Evolutionary conservation across 2,888 invertebrate species (phyloP), one percentile per base, ranked within the genome.

Genomic region (Drosophila mimica): DNA sequence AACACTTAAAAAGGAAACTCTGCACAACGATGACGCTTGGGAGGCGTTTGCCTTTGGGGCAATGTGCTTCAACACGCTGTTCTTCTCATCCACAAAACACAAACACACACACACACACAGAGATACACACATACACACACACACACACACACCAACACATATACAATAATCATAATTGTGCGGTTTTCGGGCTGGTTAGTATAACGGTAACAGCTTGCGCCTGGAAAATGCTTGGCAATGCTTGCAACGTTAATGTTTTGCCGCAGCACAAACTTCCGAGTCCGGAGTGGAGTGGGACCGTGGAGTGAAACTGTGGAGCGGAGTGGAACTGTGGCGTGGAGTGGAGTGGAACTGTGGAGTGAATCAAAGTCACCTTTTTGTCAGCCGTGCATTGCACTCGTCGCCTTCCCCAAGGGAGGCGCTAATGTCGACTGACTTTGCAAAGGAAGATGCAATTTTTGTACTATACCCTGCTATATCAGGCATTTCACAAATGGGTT

Each of bases 131-230:
- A n/a, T n/a, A n/a, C n/a, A n/a, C 34, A 69, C 17, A 59, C 15
- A 60, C 48, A 53, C 59, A 63, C 30, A 52, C 31, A 52, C 31
- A 17, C 36, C n/a, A n/a, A 33, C 13, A 63, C 40, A 68, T 28
- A 54, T 36, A 75, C 72, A 83, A 82, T 69, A 82, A 84, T 76
- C 80, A 88, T 85, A 88, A 83, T 82, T 85, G 88, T 82, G 83
- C 69, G 83, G 76, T 64, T 67, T 74, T 66, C 30, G 82, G 70
- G 59, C 72, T 72, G 74, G 68, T 54, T 54, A 57, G 62, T 60
- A 62, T 60, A 63, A 61, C 59, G 40, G 67, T 57, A 56, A 65
- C 74, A 77, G 54, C 67, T 56, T 56, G 56, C 30, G 28, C 38
- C 28, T 49, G 54, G 54, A 48, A 53, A 9, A 9, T 13, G 13